These are phyloP conservation scores for Elmis aenea DNA, from an alignment of 2,888 invertebrate genomes.

Conservation along the genomic window DNA sequence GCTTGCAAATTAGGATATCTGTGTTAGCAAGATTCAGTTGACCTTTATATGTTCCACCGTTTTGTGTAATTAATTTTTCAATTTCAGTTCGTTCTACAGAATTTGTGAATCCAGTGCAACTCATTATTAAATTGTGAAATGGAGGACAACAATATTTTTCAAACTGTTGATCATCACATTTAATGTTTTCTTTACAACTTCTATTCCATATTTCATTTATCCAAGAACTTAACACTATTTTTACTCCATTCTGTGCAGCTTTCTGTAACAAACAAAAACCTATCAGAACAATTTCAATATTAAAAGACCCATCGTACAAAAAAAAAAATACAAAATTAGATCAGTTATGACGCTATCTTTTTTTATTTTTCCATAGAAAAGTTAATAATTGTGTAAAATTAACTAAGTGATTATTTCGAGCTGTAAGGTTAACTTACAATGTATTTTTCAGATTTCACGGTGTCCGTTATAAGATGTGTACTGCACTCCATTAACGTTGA, in stretches of 20 bases:
- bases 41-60: slow-evolving; percentile 60
- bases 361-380: too few relatives aligned
- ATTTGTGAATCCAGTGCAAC: slow-evolving; percentile 66
- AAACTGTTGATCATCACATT: slow-evolving; percentile 62
- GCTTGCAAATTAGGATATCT: slow-evolving; percentile 53
- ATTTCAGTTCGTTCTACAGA: slow-evolving; percentile 59
- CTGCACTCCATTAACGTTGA: slow-evolving; percentile 59
- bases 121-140: slow-evolving; percentile 73
- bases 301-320: neutral
- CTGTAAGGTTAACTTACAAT: slow-evolving; percentile 54
- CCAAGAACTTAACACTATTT: slow-evolving; percentile 76
- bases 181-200: slow-evolving; percentile 57
- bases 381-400: too few relatives aligned
- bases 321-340: neutral
- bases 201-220: slow-evolving; percentile 74
- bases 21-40: slow-evolving; percentile 50
- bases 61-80: slow-evolving; percentile 61
- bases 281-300: slow-evolving; percentile 22
- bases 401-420: too few relatives aligned
- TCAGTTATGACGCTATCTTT: too few relatives aligned
- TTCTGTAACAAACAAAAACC: too few relatives aligned
- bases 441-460: slow-evolving; percentile 72
- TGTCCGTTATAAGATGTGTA: slow-evolving; percentile 78
- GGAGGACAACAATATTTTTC: slow-evolving; percentile 58
- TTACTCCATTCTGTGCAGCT: slow-evolving; percentile 62